phyloP scores from a whole-genome alignment of 2,888 invertebrate genomes.

The Kryphioiulus occultus region DNA sequence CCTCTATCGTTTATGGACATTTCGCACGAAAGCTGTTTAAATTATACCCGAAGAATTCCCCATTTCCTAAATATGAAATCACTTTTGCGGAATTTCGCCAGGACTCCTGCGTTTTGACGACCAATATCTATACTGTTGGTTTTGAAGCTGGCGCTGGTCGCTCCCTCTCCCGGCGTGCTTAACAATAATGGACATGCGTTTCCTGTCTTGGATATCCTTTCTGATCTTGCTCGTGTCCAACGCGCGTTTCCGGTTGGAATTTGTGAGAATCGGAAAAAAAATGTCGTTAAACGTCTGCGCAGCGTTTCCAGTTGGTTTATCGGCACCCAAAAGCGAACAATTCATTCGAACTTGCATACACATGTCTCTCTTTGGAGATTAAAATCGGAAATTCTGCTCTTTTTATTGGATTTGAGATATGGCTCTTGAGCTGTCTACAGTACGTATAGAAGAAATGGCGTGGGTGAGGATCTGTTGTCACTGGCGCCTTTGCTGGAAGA shows the following conservation, averaged over 20 bases:
- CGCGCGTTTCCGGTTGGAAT: constrained; percentile 18
- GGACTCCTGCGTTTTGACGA: neutral
- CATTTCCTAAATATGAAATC: neutral
- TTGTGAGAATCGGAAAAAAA: constrained; percentile 17
- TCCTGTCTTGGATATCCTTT: neutral
- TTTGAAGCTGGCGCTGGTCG: constrained; percentile 10
- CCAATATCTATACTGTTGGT: neutral
- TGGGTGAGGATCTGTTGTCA: too few relatives aligned
- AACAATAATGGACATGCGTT: constrained; percentile 6
- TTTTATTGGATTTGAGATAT: neutral
- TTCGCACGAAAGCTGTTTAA: neutral
- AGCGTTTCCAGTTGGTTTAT: neutral
- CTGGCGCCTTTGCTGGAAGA: neutral
- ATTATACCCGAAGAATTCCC: constrained; percentile 3
- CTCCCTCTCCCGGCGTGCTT: neutral
- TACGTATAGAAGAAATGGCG: neutral
- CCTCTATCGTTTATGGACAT: neutral
- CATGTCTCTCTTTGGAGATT: neutral
- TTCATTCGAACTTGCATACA: neutral
- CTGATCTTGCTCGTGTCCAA: neutral
- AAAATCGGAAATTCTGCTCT: neutral
- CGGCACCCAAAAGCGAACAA: neutral
- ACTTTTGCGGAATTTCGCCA: neutral
- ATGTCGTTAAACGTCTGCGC: constrained; percentile 17
- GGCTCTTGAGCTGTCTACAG: neutral